Conservation (phyloP, 1,140 invertebrate genomes). For the Zaprionus lachaisei region DNA sequence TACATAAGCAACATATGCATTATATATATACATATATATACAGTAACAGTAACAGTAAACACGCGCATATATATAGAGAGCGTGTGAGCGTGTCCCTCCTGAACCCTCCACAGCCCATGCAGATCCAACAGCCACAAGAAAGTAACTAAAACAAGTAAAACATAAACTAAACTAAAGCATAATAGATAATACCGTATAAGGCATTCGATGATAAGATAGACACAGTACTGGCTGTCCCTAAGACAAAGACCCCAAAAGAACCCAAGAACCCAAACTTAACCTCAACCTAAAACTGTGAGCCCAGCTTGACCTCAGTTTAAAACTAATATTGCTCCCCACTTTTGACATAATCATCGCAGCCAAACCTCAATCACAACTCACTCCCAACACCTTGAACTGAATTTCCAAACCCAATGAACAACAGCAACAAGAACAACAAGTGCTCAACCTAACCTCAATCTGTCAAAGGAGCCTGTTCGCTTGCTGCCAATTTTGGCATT, state of each 20-base stretch:
- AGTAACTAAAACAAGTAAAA: conserved; percentile 44
- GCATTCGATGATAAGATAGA: conserved; percentile 60
- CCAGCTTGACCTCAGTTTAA: conserved; percentile 25
- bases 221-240: conserved; percentile 32
- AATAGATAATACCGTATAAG: conserved; percentile 41
- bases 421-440: conserved; percentile 24
- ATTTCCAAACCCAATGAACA: conserved; percentile 6
- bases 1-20: conserved; percentile 47
- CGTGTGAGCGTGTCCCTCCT: conserved; percentile 15
- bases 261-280: background rate
- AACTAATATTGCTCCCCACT: conserved; percentile 25
- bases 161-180: conserved; percentile 51
- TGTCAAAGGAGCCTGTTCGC: conserved; percentile 58
- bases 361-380: conserved; percentile 21
- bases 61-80: conserved; percentile 46
- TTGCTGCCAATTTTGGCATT: conserved; percentile 29
- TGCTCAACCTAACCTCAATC: conserved; percentile 58
- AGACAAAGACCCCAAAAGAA: background rate
- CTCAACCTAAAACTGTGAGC: background rate
- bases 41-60: conserved; percentile 39
- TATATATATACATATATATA: conserved; percentile 56
- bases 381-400: conserved; percentile 7
- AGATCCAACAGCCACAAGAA: conserved; percentile 40
- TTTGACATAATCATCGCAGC: conserved; percentile 29
- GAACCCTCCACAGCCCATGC: conserved; percentile 25